phyloP scores from a whole-genome alignment of 2,797 vertebrate species.

The Pangasius mekongensis region DNA sequence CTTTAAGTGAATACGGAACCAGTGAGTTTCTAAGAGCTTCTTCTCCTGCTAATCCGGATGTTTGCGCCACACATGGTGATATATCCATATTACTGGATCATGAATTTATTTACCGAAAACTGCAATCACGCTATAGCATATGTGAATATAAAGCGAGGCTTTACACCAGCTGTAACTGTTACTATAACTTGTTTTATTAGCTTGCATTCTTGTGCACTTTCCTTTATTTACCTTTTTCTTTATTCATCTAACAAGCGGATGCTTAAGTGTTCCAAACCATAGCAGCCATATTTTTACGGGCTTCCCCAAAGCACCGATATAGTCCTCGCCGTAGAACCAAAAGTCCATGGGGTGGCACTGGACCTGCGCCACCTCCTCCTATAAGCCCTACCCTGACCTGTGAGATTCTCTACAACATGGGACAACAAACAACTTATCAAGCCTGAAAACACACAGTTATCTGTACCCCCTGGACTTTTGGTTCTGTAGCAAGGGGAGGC shows the following conservation, averaged over 20 bases:
- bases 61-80: neutral
- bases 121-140: neutral
- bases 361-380: neutral
- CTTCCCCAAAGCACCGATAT: neutral
- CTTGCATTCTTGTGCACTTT: neutral
- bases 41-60: neutral
- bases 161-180: neutral
- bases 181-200: neutral
- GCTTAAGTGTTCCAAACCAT: neutral
- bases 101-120: neutral
- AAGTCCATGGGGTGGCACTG: neutral
- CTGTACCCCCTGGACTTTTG: neutral
- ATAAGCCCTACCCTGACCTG: neutral
- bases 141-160: neutral
- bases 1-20: neutral
- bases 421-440: neutral
- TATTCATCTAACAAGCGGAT: neutral
- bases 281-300: neutral
- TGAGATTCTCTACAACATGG: neutral
- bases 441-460: neutral
- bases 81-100: neutral
- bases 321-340: neutral
- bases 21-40: neutral
- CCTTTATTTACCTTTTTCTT: neutral
- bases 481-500: neutral